These are phyloP conservation scores for Lasioglossum morio DNA, from an alignment of 2,888 invertebrate genomes.

Conservation along the genomic window DNA sequence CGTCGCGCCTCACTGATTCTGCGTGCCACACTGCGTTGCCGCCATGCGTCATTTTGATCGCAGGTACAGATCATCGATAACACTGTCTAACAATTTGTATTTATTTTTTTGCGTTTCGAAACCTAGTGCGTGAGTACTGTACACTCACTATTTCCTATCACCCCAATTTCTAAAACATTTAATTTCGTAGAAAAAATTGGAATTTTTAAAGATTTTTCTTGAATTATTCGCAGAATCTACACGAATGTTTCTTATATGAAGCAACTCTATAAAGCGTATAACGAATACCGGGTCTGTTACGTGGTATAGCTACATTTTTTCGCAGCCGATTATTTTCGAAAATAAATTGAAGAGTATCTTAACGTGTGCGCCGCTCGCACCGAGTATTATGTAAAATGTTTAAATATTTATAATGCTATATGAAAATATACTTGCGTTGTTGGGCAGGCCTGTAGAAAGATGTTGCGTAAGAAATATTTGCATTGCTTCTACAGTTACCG, in stretches of 20 bases:
- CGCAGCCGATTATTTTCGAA: background rate
- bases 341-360: background rate
- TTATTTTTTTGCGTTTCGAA: background rate
- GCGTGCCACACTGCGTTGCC: background rate
- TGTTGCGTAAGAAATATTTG: background rate
- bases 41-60: conserved; percentile 10
- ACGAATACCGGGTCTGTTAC: background rate
- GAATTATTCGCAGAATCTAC: background rate
- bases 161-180: background rate
- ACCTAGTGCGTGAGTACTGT: background rate
- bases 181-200: background rate
- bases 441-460: background rate
- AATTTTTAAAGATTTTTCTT: background rate
- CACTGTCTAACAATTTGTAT: background rate
- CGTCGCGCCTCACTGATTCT: conserved; percentile 23
- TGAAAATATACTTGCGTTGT: background rate
- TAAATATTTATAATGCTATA: background rate
- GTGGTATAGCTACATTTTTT: background rate
- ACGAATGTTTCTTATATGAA: background rate
- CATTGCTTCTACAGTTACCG: background rate
- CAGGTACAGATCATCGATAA: conserved; percentile 2
- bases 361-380: too few species aligned
- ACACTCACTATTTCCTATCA: background rate
- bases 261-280: background rate
- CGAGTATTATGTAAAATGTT: background rate